phyloP scores from a whole-genome alignment of 1,140 invertebrate species.

The Temnothorax nylanderi region DNA sequence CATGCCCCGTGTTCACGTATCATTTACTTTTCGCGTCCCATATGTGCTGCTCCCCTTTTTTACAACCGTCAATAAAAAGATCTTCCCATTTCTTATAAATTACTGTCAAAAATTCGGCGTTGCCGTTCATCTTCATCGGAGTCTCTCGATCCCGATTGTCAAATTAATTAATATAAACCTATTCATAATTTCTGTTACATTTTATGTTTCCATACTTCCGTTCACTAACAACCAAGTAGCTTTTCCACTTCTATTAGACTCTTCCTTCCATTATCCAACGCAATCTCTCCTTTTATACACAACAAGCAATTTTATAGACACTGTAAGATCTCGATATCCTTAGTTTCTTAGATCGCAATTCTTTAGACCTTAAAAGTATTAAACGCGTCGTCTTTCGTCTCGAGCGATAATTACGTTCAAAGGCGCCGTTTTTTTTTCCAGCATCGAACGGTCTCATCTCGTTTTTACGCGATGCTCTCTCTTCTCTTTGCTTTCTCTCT shows the following conservation, averaged over 20 bases:
- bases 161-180: not conserved
- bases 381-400: not conserved
- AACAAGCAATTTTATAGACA: not conserved
- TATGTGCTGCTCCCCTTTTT: conserved; percentile 40
- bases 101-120: conserved; percentile 56
- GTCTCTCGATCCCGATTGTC: conserved; percentile 30
- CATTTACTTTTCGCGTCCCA: not conserved
- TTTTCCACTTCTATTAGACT: not conserved
- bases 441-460: not conserved
- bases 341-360: not conserved
- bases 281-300: not conserved
- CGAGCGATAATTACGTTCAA: not conserved
- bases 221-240: not conserved
- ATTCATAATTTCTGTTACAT: not conserved
- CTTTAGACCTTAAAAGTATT: not conserved
- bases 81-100: conserved; percentile 62
- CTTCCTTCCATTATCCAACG: not conserved
- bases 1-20: not conserved
- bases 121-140: conserved; percentile 6
- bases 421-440: not conserved
- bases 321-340: not conserved
- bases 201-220: not conserved
- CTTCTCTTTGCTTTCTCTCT: too few relatives aligned
- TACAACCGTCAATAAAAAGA: conserved; percentile 70
- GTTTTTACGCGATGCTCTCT: not conserved